These are phyloP conservation scores for Bombus sylvicola DNA, from an alignment of 1,140 invertebrate genomes.

Conservation along the genomic window DNA sequence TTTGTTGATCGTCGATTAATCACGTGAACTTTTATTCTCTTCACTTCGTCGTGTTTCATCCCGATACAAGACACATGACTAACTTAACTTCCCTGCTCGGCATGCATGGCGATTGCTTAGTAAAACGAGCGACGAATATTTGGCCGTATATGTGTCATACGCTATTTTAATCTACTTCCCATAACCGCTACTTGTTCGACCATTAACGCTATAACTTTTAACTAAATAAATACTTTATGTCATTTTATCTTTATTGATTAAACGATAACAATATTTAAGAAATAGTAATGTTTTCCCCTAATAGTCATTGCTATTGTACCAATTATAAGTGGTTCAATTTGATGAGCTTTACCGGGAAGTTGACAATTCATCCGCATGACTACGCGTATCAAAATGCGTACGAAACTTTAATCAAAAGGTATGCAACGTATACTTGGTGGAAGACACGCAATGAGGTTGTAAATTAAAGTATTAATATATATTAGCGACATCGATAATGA, in stretches of 20 bases:
- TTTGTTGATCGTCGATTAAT: slow-evolving; percentile 35
- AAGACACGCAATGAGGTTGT: not conserved
- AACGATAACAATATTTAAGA: not conserved
- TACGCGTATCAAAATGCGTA: not conserved
- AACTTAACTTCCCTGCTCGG: slow-evolving; percentile 9
- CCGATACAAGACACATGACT: not conserved
- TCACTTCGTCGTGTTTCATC: not conserved
- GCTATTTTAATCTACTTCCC: slow-evolving; percentile 50
- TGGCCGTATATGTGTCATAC: slow-evolving; percentile 48
- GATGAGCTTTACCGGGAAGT: not conserved
- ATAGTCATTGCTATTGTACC: not conserved
- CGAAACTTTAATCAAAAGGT: not conserved
- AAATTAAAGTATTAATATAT: not conserved
- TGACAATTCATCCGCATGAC: slow-evolving; percentile 5
- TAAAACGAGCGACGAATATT: slow-evolving; percentile 46
- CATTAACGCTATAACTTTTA: not conserved
- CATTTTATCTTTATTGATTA: not conserved
- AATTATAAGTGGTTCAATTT: not conserved
- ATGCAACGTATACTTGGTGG: not conserved
- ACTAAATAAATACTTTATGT: not conserved
- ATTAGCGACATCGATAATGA: not conserved
- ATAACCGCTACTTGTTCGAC: not conserved
- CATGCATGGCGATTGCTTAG: slow-evolving; percentile 27
- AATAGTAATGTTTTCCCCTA: not conserved
- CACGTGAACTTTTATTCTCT: slow-evolving; percentile 20